phyloP scores from a whole-genome alignment of 2,888 invertebrate genomes.

The Oithona nana region DNA sequence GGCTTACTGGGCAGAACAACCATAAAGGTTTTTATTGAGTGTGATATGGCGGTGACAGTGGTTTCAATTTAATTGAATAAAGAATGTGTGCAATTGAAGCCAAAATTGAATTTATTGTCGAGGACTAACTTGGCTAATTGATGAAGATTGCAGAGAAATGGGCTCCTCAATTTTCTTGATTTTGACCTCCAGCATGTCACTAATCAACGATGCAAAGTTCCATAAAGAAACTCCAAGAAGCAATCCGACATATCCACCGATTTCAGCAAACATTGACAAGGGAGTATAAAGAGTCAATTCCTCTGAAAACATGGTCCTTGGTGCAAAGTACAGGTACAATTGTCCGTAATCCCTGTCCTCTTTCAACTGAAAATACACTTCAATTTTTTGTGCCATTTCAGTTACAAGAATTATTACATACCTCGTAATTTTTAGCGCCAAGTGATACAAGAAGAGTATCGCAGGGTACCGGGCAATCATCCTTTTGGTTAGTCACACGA shows the following conservation, averaged over 20 bases:
- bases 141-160: too few species aligned
- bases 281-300: neutral
- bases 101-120: too few species aligned
- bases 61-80: too few species aligned
- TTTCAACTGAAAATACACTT: neutral
- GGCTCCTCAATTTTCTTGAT: neutral
- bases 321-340: neutral
- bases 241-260: neutral
- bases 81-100: too few species aligned
- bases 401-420: too few species aligned
- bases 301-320: neutral
- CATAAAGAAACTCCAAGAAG: neutral
- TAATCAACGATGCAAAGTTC: neutral
- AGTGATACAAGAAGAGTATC: neutral
- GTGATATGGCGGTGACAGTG: too few species aligned
- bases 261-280: neutral
- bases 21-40: too few species aligned
- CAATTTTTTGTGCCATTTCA: too few species aligned
- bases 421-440: slow-evolving; percentile 3
- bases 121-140: too few species aligned
- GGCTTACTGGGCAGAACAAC: too few species aligned
- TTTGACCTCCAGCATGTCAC: neutral
- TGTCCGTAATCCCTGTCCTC: neutral
- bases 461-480: slow-evolving; percentile 7
- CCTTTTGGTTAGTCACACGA: slow-evolving; percentile 9